Evolutionary conservation across 2,888 invertebrate species (phyloP), one percentile per base, ranked within the genome.

Genomic region (Notodonta ziczac): DNA sequence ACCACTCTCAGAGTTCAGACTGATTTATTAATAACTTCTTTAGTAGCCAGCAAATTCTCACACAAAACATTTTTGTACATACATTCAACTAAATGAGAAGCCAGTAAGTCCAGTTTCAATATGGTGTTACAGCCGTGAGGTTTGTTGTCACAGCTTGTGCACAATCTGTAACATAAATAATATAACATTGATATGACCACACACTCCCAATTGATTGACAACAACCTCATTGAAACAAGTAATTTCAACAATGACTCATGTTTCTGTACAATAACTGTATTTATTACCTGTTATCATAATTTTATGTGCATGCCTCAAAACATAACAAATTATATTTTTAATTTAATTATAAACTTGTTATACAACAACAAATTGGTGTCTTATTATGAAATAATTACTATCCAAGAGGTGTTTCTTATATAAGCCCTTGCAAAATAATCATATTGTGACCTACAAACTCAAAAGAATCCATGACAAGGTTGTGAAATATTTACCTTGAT

Each of bases 91-190:
- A 98, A 90, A 91, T 99, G 99, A 32, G 96, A 94, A n/a, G 96
- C 94, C 72, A 99, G 91, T 10, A 96, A 95, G 86, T 99, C 99
- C 77, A 99, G 94, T 90, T 98, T 98, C 60, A 99, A 94, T 35
- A 98, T 95, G 59, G 96, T 94, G 67, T 95, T 95, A 86, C 99
- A 99, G 66, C 99, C 98, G 87, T 97, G 97, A 24, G 95, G 94
- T 63, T 96, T 96, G 90, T 99, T 98, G 94, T 98, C 98, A 94
- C 99, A 99, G 80, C 95, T 95, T 76, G 99, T 98, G 75, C 96
- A 96, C 67, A 99, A 94, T 83, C 98, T 97, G 83, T 54, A 91
- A 91, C 63, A 61, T 56, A 59, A 63, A 58, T 24, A 24, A 24
- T 48, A 62, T 50, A 24, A 24, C 51, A 54, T 55, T 50, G n/a